Conservation (phyloP, 1,140 invertebrate species). For the Proctacanthus coquilletti region DNA sequence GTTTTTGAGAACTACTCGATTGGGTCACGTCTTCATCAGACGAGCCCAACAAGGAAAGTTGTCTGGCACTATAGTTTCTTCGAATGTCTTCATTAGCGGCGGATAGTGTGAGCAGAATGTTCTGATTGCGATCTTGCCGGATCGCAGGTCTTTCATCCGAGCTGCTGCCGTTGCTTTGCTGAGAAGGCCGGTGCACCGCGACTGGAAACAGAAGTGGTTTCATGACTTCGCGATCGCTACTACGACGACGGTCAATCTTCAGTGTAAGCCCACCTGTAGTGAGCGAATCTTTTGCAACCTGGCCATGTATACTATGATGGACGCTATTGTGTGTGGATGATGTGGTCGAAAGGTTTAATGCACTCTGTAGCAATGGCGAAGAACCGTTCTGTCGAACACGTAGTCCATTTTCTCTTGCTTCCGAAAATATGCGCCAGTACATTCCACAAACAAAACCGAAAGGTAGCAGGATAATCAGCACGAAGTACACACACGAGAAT, state of each 20-base stretch:
- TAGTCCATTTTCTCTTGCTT: slow-evolving; percentile 51
- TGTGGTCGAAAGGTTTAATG: slow-evolving; percentile 18
- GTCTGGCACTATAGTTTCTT: slow-evolving; percentile 23
- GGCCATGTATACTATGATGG: neutral
- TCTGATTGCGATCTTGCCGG: slow-evolving; percentile 16
- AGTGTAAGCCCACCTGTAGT: neutral
- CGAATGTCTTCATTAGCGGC: slow-evolving; percentile 24
- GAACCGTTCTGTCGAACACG: slow-evolving; percentile 48
- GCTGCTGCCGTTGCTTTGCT: neutral
- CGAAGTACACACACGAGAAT: slow-evolving; percentile 32
- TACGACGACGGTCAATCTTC: slow-evolving; percentile 4
- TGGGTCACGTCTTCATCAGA: slow-evolving; percentile 21
- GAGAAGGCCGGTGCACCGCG: neutral
- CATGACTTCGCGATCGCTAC: too few relatives aligned
- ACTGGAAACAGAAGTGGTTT: too few relatives aligned
- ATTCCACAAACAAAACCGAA: slow-evolving; percentile 51
- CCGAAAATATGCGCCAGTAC: slow-evolving; percentile 54
- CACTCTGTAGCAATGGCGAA: slow-evolving; percentile 33
- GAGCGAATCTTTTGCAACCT: neutral
- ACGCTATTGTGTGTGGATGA: slow-evolving; percentile 13
- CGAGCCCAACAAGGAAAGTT: slow-evolving; percentile 17
- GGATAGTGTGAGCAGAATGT: slow-evolving; percentile 21
- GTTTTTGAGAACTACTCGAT: slow-evolving; percentile 13
- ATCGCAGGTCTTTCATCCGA: neutral
- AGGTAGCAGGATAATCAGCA: slow-evolving; percentile 47